Conservation (phyloP, 2,113 vertebrate species). For the Uria aalge region DNA sequence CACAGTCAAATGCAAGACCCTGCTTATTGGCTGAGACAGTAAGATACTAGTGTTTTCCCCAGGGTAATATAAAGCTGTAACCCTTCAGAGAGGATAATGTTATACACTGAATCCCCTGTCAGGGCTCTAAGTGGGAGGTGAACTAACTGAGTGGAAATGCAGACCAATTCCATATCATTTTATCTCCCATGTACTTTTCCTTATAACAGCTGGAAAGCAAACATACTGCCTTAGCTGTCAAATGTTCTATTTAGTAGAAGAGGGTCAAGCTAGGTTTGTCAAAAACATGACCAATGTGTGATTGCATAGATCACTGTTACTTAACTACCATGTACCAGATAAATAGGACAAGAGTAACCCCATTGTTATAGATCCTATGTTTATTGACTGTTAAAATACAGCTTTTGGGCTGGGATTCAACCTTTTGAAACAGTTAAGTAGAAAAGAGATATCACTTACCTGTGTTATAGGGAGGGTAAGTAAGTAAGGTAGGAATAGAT, state of each 20-base stretch:
- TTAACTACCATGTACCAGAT: neutral
- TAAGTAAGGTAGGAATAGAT: neutral
- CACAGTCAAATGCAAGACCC: neutral
- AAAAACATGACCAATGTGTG: neutral
- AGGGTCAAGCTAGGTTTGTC: neutral
- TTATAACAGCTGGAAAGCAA: neutral
- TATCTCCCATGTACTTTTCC: neutral
- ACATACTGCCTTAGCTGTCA: neutral
- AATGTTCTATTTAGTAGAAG: neutral
- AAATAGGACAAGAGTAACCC: neutral
- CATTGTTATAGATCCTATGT: neutral
- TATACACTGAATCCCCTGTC: neutral
- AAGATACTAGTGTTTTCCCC: neutral
- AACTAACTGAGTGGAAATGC: neutral
- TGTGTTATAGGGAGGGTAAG: neutral
- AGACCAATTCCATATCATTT: neutral
- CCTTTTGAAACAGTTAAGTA: neutral
- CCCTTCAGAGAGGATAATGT: neutral
- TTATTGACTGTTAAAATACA: neutral
- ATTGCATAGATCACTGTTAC: neutral
- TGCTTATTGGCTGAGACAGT: neutral
- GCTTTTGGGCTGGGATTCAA: neutral
- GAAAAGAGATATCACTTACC: neutral
- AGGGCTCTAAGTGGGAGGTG: neutral
- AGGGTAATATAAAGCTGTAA: neutral